Evolutionary conservation across 2,797 vertebrate genomes (phyloP).

Genomic region (Alouatta caraya): DNA sequence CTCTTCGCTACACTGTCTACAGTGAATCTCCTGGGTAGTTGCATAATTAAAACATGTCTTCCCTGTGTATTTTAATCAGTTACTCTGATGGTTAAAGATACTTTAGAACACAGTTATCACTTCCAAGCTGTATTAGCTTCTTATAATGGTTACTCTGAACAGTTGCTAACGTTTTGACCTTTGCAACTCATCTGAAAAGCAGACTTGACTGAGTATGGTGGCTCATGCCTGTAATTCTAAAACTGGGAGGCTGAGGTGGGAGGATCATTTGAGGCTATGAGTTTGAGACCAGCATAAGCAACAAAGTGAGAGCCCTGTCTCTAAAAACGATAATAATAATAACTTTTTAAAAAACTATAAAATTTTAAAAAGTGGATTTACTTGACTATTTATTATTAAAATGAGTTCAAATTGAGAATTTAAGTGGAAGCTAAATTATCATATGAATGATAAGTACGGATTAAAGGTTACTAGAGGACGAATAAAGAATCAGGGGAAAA

Average conservation of each 20-base stretch:
- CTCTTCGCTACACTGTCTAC: not conserved
- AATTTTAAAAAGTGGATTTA: not conserved
- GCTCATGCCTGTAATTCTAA: not conserved
- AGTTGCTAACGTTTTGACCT: not conserved
- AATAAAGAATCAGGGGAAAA: not conserved
- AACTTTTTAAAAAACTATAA: not conserved
- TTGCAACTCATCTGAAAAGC: not conserved
- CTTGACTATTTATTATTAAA: not conserved
- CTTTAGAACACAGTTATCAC: not conserved
- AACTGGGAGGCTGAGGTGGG: not conserved
- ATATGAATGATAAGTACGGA: not conserved
- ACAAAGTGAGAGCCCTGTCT: not conserved
- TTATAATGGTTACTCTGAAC: not conserved
- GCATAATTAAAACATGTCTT: not conserved
- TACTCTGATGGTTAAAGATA: not conserved
- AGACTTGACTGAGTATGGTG: not conserved
- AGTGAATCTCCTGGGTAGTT: not conserved
- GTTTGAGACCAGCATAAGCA: not conserved
- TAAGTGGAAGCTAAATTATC: not conserved
- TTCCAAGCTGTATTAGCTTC: not conserved
- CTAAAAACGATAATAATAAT: not conserved
- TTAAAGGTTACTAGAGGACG: not conserved
- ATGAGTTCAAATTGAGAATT: not conserved
- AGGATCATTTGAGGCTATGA: not conserved
- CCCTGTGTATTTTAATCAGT: not conserved